A percentile compares a stretch with the other conserved stretches of the same genome.
These are phyloP conservation scores for Lutjanus erythropterus DNA, from an alignment of 2,113 vertebrate species.

Conservation along the genomic window DNA sequence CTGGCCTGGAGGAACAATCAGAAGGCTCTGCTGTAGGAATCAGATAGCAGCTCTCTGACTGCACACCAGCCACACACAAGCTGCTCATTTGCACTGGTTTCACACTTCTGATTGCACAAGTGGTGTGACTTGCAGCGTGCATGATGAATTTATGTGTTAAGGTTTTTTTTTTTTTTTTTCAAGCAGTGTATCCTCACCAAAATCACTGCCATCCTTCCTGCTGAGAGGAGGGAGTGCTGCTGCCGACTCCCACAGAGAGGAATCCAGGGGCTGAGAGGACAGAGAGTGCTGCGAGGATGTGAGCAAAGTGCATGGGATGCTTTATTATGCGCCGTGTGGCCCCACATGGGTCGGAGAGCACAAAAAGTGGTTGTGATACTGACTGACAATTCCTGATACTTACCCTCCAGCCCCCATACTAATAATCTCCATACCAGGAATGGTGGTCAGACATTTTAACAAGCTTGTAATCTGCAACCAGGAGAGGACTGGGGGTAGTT, in stretches of 20 bases:
- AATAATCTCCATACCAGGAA: constrained; percentile 46
- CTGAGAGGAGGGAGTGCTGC: background rate
- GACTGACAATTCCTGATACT: constrained; percentile 54
- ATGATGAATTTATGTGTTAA: constrained; percentile 56
- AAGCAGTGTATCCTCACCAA: constrained; percentile 23
- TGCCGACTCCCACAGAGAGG: background rate
- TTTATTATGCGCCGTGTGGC: constrained; percentile 44
- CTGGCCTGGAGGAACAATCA: constrained; percentile 70
- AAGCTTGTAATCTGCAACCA: constrained; percentile 41
- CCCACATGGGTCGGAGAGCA: constrained; percentile 17
- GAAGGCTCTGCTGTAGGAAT: constrained; percentile 45
- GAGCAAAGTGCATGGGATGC: background rate
- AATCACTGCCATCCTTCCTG: constrained; percentile 10
- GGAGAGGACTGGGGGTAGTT: constrained; percentile 33
- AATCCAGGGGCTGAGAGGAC: constrained; percentile 29
- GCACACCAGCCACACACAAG: constrained; percentile 60
- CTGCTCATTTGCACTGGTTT: constrained; percentile 76
- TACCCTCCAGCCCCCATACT: constrained; percentile 26
- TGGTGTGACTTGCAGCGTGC: constrained; percentile 46
- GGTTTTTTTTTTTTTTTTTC: constrained; percentile 11
- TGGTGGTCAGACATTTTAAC: constrained; percentile 52
- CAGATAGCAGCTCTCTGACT: constrained; percentile 56
- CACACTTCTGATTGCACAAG: constrained; percentile 74
- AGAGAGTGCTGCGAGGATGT: constrained; percentile 8
- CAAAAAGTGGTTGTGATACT: background rate